Conservation (phyloP, 2,888 invertebrate genomes). For the Thymelicus sylvestris region DNA sequence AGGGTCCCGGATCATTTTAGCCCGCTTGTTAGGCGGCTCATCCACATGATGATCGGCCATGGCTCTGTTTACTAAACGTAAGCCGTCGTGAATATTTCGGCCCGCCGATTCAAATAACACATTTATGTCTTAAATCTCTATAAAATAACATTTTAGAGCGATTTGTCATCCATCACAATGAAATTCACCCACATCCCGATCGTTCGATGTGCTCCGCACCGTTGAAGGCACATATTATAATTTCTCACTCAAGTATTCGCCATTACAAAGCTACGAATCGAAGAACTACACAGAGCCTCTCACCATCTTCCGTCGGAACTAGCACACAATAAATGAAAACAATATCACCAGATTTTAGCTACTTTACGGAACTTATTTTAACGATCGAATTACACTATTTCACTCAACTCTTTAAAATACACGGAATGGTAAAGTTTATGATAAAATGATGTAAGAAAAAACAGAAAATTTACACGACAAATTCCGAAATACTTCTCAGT, state of each 20-base stretch:
- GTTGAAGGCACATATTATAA: conserved; percentile 91
- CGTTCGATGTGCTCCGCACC: conserved; percentile 89
- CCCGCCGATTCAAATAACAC: conserved; percentile 85
- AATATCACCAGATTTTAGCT: conserved; percentile 85
- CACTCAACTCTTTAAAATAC: conserved; percentile 86
- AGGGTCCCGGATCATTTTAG: conserved; percentile 94
- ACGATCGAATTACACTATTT: conserved; percentile 76
- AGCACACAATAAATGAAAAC: conserved; percentile 90
- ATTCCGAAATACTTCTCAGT: conserved; percentile 91
- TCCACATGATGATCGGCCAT: conserved; percentile 98
- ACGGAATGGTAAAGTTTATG: conserved; percentile 84
- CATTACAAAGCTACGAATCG: conserved; percentile 91
- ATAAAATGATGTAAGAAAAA: conserved; percentile 85
- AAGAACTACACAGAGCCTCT: conserved; percentile 88
- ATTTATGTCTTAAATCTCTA: conserved; percentile 81
- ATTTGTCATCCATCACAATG: conserved; percentile 82
- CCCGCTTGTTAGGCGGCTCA: conserved; percentile 98
- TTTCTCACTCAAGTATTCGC: conserved; percentile 90
- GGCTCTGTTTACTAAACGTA: conserved; percentile 88
- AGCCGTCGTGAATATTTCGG: conserved; percentile 86
- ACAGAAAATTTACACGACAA: conserved; percentile 89
- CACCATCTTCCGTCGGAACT: conserved; percentile 90
- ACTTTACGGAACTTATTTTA: conserved; percentile 78
- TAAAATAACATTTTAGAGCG: conserved; percentile 83
- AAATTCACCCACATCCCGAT: conserved; percentile 87